Evolutionary conservation across 2,113 vertebrate species (phyloP).

Genomic region (Craseonycteris thonglongyai): DNA sequence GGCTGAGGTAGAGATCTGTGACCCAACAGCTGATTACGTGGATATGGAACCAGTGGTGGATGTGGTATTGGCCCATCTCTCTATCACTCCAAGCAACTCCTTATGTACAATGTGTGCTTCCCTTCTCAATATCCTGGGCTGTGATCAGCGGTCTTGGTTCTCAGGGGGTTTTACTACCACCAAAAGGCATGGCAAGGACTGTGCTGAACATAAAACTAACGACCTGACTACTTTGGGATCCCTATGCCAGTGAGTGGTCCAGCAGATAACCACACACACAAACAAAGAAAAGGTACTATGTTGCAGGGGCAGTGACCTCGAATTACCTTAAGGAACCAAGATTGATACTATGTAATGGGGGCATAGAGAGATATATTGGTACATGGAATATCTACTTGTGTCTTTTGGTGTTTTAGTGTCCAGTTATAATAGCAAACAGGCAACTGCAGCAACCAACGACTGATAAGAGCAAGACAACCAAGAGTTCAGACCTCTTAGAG

Average conservation of each 20-base stretch:
- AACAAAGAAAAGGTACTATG: neutral
- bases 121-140: neutral
- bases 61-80: neutral
- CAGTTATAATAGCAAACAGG: neutral
- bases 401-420: neutral
- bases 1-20: neutral
- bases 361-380: neutral
- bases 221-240: neutral
- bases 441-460: neutral
- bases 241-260: neutral
- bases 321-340: neutral
- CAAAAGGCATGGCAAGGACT: neutral
- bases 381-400: neutral
- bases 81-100: neutral
- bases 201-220: neutral
- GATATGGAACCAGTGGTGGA: neutral
- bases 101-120: neutral
- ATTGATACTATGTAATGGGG: neutral
- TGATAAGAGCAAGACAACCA: neutral
- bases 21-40: neutral
- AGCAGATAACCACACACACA: neutral
- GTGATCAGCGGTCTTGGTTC: neutral
- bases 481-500: neutral
- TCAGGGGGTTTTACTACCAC: neutral
- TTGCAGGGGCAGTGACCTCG: neutral